Evolutionary conservation across 2,797 vertebrate species (phyloP), one percentile per base, ranked within the genome.

Genomic region (Cryptoprocta ferox): DNA sequence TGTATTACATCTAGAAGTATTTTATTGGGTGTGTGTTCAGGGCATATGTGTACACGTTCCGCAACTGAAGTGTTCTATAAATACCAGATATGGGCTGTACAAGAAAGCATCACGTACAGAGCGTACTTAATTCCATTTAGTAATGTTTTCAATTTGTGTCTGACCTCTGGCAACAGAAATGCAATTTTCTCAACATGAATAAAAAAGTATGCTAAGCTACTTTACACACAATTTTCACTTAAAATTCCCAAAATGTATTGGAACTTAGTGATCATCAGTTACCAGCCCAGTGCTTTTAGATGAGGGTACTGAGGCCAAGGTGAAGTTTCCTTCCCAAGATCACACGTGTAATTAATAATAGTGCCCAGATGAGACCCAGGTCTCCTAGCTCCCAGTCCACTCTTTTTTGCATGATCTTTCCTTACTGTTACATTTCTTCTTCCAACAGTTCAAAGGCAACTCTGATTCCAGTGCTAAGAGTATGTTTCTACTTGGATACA

Each of bases 1-100:
- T 90, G 96, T 59, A 96, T 96, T 98, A 97, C 97, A 97, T 93
- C 94, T 96, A 98, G 97, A 97, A 97, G 14, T 5, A 98, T 96
- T 96, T 96, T 95, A 94, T 92, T 97, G 91, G 93, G 93, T 83
- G 97, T 98, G 79, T 89, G 84, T 94, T 73, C 82, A 50, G 93
- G 96, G 95, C 97, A 97, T 84, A 94, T 95, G 95, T 94, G 84
- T 96, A 92, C 97, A 96, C 0, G 92, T 96, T 95, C 94, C 4
- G 42, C 81, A 89, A 94, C 68, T 79, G 66, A 95, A 96, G 95
- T 96, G 92, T 89, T 98, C 97, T 98, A 97, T 97, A 97, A 97
- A 97, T 97, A 98, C 83, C 96, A 91, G 96, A 97, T 73, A 73
- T 10, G 42, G 79, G 78, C 48, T 95, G 97, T 95, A 97, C 97